phyloP scores from a whole-genome alignment of 2,797 vertebrate genomes.

The Neosilurus hyrtlii region DNA sequence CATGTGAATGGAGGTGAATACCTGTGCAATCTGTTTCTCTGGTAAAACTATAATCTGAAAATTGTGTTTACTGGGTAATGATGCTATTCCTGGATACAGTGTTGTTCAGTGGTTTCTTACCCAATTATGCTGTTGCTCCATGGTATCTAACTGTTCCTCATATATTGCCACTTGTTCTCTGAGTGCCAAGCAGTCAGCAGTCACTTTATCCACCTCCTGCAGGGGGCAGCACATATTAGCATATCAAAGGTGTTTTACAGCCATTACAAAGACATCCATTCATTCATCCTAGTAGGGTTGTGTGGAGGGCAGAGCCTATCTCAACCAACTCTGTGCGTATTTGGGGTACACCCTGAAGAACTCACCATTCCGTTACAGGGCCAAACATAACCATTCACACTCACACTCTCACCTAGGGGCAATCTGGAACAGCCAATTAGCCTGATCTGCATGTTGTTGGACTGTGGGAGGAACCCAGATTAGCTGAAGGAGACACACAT shows the following conservation, averaged over 20 bases:
- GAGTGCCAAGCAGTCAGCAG: conserved; percentile 73
- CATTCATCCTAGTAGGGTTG: no score
- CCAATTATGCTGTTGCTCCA: conserved; percentile 67
- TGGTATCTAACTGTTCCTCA: conserved; percentile 70
- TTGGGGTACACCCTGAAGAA: no score
- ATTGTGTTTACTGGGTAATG: not conserved
- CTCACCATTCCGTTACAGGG: no score
- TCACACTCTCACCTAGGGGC: no score
- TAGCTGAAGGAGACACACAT: no score
- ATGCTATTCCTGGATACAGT: not conserved
- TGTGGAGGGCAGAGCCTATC: no score
- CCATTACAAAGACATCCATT: not conserved
- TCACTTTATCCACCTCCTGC: conserved; percentile 72
- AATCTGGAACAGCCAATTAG: no score
- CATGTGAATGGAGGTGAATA: not conserved
- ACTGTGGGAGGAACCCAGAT: no score
- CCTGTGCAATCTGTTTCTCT: not conserved
- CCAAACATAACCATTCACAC: no score
- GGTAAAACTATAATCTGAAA: not conserved
- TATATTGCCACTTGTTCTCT: conserved; percentile 75
- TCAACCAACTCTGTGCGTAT: no score
- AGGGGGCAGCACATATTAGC: conserved; percentile 45
- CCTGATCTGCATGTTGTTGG: no score
- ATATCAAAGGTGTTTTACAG: conserved; percentile 14
- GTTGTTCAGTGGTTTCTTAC: conserved; percentile 57